Conservation (phyloP, 2,888 invertebrate genomes). For the Agonopterix alstromeriana region DNA sequence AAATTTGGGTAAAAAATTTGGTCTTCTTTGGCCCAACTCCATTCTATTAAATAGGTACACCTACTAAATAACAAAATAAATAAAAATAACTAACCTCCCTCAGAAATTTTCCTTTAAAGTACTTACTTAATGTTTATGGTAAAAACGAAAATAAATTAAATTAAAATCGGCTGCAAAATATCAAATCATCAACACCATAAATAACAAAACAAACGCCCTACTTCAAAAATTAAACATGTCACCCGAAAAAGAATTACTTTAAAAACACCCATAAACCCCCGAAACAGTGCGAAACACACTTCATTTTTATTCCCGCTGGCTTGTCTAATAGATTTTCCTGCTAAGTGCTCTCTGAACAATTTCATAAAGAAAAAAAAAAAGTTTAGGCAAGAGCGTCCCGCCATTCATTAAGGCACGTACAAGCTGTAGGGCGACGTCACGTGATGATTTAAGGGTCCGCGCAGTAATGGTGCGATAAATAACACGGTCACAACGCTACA, state of each 20-base stretch:
- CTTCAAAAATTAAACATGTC: constrained; percentile 6
- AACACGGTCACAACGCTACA: constrained; percentile 60
- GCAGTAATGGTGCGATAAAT: constrained; percentile 76
- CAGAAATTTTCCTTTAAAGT: too few species aligned
- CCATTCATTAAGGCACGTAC: constrained; percentile 72
- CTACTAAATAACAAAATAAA: too few species aligned
- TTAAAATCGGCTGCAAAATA: constrained; percentile 1
- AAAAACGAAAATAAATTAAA: too few species aligned
- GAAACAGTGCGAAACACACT: constrained; percentile 17
- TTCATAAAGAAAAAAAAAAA: constrained; percentile 65
- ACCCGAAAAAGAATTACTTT: constrained; percentile 3
- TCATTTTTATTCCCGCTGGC: constrained; percentile 15
- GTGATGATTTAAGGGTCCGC: constrained; percentile 72
- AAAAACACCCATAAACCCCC: constrained; percentile 5
- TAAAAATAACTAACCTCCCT: too few species aligned
- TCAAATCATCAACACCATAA: constrained; percentile 4
- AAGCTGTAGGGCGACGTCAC: constrained; percentile 58
- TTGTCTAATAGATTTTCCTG: constrained; percentile 53
- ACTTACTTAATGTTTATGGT: background rate
- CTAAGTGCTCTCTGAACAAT: constrained; percentile 68
- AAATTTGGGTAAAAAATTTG: too few species aligned
- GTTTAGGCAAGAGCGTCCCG: constrained; percentile 48
- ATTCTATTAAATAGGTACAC: too few species aligned
- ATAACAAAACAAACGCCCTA: background rate
- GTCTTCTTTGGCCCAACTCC: too few species aligned